These are phyloP conservation scores for Danio tinwini DNA, from an alignment of 2,797 vertebrate genomes.

Conservation along the genomic window DNA sequence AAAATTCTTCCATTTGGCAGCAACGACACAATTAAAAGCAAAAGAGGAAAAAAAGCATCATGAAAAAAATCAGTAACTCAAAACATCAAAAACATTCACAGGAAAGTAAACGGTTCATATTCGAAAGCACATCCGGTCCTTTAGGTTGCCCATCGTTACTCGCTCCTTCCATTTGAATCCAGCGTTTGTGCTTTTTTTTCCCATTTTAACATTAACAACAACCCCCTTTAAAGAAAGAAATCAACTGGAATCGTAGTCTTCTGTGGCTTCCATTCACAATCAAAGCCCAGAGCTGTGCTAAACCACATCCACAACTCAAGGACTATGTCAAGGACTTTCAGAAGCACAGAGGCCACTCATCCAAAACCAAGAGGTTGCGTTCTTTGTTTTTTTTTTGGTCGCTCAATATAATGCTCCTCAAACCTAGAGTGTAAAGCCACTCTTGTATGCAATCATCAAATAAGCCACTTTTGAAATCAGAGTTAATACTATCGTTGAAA, in stretches of 20 bases:
- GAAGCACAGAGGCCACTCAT: constrained; percentile 71
- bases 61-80: constrained; percentile 72
- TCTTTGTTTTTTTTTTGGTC: constrained; percentile 33
- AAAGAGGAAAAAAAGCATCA: constrained; percentile 71
- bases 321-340: constrained; percentile 47
- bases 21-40: constrained; percentile 77
- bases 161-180: constrained; percentile 62
- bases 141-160: constrained; percentile 1
- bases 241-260: constrained; percentile 77
- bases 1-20: constrained; percentile 64
- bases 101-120: constrained; percentile 75
- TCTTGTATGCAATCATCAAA: constrained; percentile 43
- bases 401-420: constrained; percentile 45
- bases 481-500: constrained; percentile 64
- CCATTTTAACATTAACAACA: constrained; percentile 29
- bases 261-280: constrained; percentile 76
- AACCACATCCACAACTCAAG: constrained; percentile 58
- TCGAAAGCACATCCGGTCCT: constrained; percentile 67
- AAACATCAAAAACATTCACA: constrained; percentile 81
- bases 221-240: constrained; percentile 83
- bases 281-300: constrained; percentile 68
- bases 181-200: constrained; percentile 66
- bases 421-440: constrained; percentile 44
- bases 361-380: constrained; percentile 78
- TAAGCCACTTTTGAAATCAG: constrained; percentile 56